Evolutionary conservation across 2,888 invertebrate genomes (phyloP).

Genomic region (Nycteola revayana): DNA sequence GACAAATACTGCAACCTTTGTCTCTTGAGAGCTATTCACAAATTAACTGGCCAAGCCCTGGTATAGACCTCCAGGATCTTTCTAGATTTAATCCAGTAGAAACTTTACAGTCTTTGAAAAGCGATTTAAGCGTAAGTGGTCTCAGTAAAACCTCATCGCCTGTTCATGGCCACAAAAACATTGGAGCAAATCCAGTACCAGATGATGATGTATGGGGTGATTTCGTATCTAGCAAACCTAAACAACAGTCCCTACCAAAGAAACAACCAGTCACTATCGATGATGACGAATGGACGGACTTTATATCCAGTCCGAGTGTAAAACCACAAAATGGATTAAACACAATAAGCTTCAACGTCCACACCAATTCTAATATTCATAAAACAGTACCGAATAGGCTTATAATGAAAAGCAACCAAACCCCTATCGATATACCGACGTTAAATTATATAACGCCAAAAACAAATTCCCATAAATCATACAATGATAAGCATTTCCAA

Average conservation of each 20-base stretch:
- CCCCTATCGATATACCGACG: conserved; percentile 64
- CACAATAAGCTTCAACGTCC: conserved; percentile 74
- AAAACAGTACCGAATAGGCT: conserved; percentile 52
- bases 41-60: conserved; percentile 85
- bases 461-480: conserved; percentile 53
- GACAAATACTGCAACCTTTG: conserved; percentile 75
- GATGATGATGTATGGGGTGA: conserved; percentile 85
- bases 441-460: conserved; percentile 76
- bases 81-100: conserved; percentile 77
- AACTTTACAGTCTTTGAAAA: conserved; percentile 68
- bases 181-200: conserved; percentile 37
- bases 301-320: conserved; percentile 69
- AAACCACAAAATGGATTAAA: conserved; percentile 71
- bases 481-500: conserved; percentile 73
- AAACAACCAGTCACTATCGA: conserved; percentile 54
- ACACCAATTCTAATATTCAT: conserved; percentile 66
- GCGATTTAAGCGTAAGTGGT: conserved; percentile 51
- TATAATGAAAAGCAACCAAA: conserved; percentile 50
- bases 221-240: conserved; percentile 79
- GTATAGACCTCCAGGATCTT: conserved; percentile 75
- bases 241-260: conserved; percentile 43
- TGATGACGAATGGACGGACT: conserved; percentile 78
- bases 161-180: conserved; percentile 47
- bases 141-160: conserved; percentile 63
- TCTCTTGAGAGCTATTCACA: conserved; percentile 77